A percentile compares a stretch with the other conserved stretches of the same genome.
Conservation (phyloP, 2,113 vertebrate genomes). For the Saguinus imperator region DNA sequence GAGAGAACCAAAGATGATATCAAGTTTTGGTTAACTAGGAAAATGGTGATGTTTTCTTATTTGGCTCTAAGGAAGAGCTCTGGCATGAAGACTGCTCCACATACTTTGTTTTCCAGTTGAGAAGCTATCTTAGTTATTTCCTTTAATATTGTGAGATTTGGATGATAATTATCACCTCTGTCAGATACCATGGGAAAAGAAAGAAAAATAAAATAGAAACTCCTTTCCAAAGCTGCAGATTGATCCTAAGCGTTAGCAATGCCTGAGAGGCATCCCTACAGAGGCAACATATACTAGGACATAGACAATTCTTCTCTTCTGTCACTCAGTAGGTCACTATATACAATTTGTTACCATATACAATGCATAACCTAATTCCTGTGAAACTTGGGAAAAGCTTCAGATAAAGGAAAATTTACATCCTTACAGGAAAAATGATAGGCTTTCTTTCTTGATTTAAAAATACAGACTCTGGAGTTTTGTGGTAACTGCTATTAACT, state of each 20-base stretch:
- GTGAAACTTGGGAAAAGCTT: constrained; percentile 8
- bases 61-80: background rate
- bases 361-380: background rate
- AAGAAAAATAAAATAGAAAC: constrained; percentile 45
- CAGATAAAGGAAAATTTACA: background rate
- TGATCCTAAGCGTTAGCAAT: background rate
- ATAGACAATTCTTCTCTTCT: background rate
- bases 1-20: background rate
- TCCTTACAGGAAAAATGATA: constrained; percentile 22
- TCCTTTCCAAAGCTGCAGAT: background rate
- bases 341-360: background rate
- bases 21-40: background rate
- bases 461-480: constrained; percentile 16
- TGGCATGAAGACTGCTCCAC: background rate
- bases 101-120: constrained; percentile 11
- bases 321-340: background rate
- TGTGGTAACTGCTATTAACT: background rate
- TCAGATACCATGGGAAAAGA: constrained; percentile 9
- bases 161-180: constrained; percentile 38
- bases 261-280: background rate
- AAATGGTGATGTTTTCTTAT: background rate
- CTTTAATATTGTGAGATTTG: constrained; percentile 26
- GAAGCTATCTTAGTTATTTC: constrained; percentile 37
- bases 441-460: constrained; percentile 43
- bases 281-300: background rate